phyloP scores from a whole-genome alignment of 2,888 invertebrate genomes.

The Microctonus aethiopoides region DNA sequence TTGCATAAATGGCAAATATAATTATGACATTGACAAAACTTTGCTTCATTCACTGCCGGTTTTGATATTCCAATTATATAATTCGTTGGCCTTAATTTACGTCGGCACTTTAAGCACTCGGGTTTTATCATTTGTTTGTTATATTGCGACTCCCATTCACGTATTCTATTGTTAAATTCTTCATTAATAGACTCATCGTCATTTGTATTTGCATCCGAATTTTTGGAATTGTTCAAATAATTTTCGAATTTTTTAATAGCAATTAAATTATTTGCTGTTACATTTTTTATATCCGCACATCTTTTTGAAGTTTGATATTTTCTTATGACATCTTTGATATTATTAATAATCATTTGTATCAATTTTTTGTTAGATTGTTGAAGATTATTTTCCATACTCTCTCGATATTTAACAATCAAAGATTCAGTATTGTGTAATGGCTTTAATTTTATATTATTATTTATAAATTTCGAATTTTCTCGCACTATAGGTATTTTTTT shows the following conservation, averaged over 20 bases:
- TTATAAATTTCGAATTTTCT: no score
- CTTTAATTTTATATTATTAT: not conserved
- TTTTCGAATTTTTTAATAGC: constrained; percentile 40
- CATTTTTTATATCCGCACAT: constrained; percentile 32
- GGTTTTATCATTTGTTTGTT: constrained; percentile 1
- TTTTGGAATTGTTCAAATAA: constrained; percentile 30
- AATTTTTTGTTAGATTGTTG: not conserved
- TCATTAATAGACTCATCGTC: constrained; percentile 8
- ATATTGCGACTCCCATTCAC: constrained; percentile 47
- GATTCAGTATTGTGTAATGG: constrained; percentile 1
- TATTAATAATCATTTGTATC: constrained; percentile 44
- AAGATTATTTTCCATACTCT: constrained; percentile 30
- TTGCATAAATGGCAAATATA: constrained; percentile 55
- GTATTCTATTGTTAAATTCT: constrained; percentile 29
- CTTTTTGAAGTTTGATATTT: constrained; percentile 43
- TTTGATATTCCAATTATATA: constrained; percentile 57
- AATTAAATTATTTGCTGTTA: constrained; percentile 41
- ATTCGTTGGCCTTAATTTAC: constrained; percentile 46
- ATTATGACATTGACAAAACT: constrained; percentile 57
- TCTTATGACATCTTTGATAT: constrained; percentile 43
- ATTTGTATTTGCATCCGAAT: not conserved
- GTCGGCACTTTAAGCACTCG: constrained; percentile 50
- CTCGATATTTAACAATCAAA: constrained; percentile 23
- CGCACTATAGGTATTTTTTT: not conserved
- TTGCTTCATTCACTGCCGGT: constrained; percentile 39